Conservation (phyloP, 2,888 invertebrate genomes). For the Aelia acuminata region DNA sequence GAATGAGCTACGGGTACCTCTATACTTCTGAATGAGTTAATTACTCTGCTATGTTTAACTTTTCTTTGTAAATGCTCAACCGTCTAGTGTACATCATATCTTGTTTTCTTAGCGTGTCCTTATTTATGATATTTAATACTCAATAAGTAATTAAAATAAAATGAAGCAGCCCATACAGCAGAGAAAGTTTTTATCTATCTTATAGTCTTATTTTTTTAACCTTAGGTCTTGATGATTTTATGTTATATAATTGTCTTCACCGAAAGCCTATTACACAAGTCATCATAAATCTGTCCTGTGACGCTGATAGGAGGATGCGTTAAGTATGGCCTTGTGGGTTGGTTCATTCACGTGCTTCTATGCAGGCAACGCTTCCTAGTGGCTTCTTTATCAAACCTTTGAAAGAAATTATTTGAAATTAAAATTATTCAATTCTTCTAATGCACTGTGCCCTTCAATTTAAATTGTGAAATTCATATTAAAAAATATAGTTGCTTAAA, state of each 20-base stretch:
- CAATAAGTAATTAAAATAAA: background rate
- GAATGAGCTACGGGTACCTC: slow-evolving; percentile 22
- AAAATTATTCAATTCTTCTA: no score
- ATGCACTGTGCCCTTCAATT: no score
- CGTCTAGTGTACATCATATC: background rate
- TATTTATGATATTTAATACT: background rate
- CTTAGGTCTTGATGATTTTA: no score
- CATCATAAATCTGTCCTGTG: background rate
- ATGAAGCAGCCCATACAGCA: background rate
- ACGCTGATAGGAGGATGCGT: background rate
- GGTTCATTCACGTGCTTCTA: no score
- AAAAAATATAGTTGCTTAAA: no score
- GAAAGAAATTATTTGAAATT: no score
- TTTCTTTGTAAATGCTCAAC: background rate
- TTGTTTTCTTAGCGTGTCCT: background rate
- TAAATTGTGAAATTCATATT: no score
- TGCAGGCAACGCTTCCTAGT: no score
- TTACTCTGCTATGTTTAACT: background rate
- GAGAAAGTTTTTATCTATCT: background rate
- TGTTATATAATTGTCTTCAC: background rate
- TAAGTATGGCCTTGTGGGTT: no score
- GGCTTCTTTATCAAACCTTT: no score
- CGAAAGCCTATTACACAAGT: background rate
- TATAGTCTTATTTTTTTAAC: no score
- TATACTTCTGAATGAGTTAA: background rate